Evolutionary conservation across 1,140 invertebrate genomes (phyloP).

Genomic region (Halyomorpha halys): DNA sequence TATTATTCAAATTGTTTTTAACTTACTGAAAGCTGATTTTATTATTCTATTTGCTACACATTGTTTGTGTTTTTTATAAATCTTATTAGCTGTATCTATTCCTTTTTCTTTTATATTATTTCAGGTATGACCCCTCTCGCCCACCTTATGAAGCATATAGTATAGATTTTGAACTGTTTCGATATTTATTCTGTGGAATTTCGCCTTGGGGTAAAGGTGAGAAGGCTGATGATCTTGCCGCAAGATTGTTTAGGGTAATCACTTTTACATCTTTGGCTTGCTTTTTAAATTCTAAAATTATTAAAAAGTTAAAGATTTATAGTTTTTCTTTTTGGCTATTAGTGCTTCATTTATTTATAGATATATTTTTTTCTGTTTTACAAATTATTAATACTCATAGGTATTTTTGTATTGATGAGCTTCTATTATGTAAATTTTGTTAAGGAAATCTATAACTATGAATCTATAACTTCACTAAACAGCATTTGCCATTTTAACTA

Average conservation of each 20-base stretch:
- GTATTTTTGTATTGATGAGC: no score
- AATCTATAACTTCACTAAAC: no score
- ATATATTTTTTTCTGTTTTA: no score
- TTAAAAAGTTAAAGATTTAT: no score
- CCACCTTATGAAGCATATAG: constrained; percentile 75
- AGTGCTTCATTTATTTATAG: no score
- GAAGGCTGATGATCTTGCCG: constrained; percentile 62
- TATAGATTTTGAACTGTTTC: constrained; percentile 84
- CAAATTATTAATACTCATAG: no score
- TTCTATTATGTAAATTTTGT: no score
- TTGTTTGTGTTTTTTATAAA: no score
- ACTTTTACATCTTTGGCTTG: neutral
- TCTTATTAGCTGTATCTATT: no score
- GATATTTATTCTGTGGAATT: constrained; percentile 68
- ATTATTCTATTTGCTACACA: neutral
- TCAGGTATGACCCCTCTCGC: constrained; percentile 45
- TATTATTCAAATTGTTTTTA: neutral
- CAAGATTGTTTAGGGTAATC: constrained; percentile 72
- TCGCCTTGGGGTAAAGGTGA: constrained; percentile 80
- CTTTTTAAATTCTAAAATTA: neutral
- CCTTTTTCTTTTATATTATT: neutral
- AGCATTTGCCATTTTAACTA: no score
- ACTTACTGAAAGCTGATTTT: neutral
- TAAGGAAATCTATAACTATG: no score
- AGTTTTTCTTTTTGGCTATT: no score